These are phyloP conservation scores for Drosophila equinoxialis DNA, from an alignment of 1,140 invertebrate genomes.

Conservation along the genomic window DNA sequence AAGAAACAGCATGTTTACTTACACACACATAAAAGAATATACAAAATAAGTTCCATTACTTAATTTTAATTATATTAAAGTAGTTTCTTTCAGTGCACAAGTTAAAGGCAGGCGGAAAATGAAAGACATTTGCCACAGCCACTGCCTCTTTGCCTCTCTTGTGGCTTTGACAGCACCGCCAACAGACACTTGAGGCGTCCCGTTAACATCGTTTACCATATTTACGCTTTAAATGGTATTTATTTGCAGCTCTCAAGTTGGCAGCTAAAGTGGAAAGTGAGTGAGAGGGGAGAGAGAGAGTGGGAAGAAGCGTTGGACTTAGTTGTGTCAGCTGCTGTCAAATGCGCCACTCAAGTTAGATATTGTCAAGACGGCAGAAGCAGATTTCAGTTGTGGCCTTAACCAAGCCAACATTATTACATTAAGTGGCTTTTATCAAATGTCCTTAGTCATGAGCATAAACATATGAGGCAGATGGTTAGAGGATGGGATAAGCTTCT, in stretches of 20 bases:
- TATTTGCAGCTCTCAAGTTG: constrained; percentile 58
- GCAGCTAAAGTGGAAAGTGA: neutral
- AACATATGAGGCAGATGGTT: neutral
- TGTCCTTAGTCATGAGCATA: constrained; percentile 38
- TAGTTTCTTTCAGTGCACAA: constrained; percentile 5
- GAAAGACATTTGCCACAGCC: constrained; percentile 13
- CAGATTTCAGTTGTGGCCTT: constrained; percentile 43
- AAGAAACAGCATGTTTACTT: too few relatives aligned
- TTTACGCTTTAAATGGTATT: constrained; percentile 79
- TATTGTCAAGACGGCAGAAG: constrained; percentile 20
- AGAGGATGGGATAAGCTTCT: neutral
- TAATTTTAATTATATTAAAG: neutral
- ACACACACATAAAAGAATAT: too few relatives aligned
- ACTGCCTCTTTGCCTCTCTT: constrained; percentile 15
- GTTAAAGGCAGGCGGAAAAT: neutral
- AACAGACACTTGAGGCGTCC: constrained; percentile 72
- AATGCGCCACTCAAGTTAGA: constrained; percentile 57
- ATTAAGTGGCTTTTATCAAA: constrained; percentile 74
- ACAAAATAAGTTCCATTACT: too few relatives aligned
- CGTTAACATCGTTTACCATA: constrained; percentile 78
- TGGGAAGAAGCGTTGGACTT: neutral
- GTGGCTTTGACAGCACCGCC: constrained; percentile 66
- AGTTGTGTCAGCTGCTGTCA: constrained; percentile 32
- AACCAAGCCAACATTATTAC: constrained; percentile 36
- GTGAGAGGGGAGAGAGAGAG: neutral